Conservation (phyloP, 2,797 vertebrate species). For the Pseudomugil tenellus region DNA sequence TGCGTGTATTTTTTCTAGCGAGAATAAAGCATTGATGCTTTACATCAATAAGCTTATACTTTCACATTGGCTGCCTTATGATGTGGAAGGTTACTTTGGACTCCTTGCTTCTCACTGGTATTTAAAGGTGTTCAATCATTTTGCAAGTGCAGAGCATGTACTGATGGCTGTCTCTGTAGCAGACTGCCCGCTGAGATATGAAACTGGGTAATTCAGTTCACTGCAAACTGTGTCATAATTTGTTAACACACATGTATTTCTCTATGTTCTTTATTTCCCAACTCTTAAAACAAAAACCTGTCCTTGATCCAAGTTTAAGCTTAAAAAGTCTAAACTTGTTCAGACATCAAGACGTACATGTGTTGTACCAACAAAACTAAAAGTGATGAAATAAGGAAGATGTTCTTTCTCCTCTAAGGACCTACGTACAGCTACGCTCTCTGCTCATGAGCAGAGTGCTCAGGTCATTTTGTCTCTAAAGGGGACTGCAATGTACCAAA, state of each 20-base stretch:
- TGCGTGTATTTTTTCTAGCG: neutral
- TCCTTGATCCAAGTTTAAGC: neutral
- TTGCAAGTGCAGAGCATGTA: neutral
- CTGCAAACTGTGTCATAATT: neutral
- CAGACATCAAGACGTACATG: neutral
- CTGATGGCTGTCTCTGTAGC: neutral
- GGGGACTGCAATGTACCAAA: too few relatives aligned
- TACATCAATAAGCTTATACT: neutral
- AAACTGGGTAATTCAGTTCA: neutral
- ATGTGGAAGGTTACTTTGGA: neutral
- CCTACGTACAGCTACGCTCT: too few relatives aligned
- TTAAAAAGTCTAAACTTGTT: neutral
- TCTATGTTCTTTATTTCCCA: neutral
- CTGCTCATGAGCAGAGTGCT: too few relatives aligned
- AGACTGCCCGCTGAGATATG: neutral
- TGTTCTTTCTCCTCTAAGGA: too few relatives aligned
- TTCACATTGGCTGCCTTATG: neutral
- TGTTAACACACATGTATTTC: neutral
- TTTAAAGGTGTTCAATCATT: too few relatives aligned
- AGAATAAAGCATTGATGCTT: neutral
- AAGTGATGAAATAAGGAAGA: neutral
- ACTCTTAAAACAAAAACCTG: too few relatives aligned
- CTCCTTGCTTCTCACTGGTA: too few relatives aligned
- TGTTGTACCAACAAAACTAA: neutral
- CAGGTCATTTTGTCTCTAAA: too few relatives aligned